These are phyloP conservation scores for Pachyramphus minor DNA, from an alignment of 2,113 vertebrate species.

Conservation along the genomic window DNA sequence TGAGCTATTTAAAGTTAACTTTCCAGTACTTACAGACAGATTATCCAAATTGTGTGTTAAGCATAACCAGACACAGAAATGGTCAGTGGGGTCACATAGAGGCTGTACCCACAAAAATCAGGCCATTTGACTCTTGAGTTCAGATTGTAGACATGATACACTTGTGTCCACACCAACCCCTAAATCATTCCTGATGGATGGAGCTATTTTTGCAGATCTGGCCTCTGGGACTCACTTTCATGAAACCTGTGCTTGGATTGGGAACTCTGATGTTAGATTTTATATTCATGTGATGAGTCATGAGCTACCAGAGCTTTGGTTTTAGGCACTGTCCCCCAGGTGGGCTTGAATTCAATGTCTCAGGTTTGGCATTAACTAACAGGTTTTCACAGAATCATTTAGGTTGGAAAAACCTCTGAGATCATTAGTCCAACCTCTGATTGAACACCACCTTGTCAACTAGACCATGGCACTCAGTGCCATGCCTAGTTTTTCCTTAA, in stretches of 20 bases:
- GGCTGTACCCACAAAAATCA: not conserved
- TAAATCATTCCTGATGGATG: not conserved
- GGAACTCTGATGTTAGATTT: not conserved
- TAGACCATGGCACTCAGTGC: not conserved
- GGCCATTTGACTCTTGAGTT: not conserved
- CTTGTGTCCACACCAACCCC: not conserved
- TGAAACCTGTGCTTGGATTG: not conserved
- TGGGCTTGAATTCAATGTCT: not conserved
- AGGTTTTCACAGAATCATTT: not conserved
- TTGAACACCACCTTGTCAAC: not conserved
- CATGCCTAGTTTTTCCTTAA: not conserved
- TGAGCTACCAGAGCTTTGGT: not conserved
- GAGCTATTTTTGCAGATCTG: not conserved
- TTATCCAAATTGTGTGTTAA: not conserved
- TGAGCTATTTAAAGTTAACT: not conserved
- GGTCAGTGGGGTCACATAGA: fast-evolving
- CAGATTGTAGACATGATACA: fast-evolving
- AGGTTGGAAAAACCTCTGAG: not conserved
- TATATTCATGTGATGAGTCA: fast-evolving
- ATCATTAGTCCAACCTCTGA: not conserved
- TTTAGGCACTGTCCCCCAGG: not conserved
- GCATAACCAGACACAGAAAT: not conserved
- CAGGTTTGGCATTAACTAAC: not conserved
- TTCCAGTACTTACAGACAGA: not conserved
- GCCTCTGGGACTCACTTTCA: not conserved